Percentiles rank a stretch among this genome's conserved stretches.
Evolutionary conservation across 2,797 vertebrate genomes (phyloP).

Genomic region (Xenopus petersii): DNA sequence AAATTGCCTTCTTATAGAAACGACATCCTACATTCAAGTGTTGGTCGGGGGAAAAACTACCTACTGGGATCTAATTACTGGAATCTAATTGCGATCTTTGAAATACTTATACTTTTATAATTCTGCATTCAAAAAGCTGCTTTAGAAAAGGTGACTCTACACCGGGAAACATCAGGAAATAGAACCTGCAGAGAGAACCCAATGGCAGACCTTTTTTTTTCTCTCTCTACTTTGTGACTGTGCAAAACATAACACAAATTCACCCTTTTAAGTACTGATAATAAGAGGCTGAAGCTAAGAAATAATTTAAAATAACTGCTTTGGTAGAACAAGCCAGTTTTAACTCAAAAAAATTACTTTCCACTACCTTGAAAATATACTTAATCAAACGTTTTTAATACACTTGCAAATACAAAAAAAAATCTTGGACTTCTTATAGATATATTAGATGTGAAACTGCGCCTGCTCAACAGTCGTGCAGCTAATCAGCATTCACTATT

Average conservation of each 20-base stretch:
- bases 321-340: too few species aligned
- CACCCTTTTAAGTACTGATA: background rate
- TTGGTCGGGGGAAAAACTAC: slow-evolving; percentile 53
- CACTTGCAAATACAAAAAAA: too few species aligned
- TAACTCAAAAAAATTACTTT: too few species aligned
- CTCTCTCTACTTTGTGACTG: background rate
- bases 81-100: slow-evolving; percentile 63
- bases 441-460: too few species aligned
- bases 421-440: too few species aligned
- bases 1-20: slow-evolving; percentile 57
- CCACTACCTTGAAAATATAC: too few species aligned
- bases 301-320: slow-evolving; percentile 7
- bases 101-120: slow-evolving; percentile 59
- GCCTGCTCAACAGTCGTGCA: too few species aligned
- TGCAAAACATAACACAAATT: slow-evolving; percentile 12
- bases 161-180: slow-evolving; percentile 8
- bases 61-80: slow-evolving; percentile 69
- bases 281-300: slow-evolving; percentile 5
- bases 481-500: too few species aligned
- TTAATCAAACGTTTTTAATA: too few species aligned
- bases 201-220: background rate
- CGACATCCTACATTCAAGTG: slow-evolving; percentile 59
- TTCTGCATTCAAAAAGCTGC: slow-evolving; percentile 47
- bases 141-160: slow-evolving; percentile 47
- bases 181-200: background rate